These are phyloP conservation scores for Microctonus aethiopoides DNA, from an alignment of 2,888 invertebrate genomes.

Conservation along the genomic window DNA sequence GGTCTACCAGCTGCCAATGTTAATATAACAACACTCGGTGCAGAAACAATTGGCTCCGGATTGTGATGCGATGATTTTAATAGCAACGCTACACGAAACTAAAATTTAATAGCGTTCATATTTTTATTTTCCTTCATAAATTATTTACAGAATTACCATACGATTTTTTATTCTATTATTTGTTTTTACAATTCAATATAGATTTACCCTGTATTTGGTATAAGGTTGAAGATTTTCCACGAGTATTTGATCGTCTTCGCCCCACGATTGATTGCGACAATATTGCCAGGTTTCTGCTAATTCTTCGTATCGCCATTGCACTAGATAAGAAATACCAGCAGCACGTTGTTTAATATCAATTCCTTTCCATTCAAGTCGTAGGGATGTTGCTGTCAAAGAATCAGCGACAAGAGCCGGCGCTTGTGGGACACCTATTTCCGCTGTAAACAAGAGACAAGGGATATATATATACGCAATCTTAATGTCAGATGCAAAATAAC, in stretches of 20 bases:
- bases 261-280: slow-evolving; percentile 80
- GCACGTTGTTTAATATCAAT: slow-evolving; percentile 64
- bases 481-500: not conserved
- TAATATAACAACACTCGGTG: slow-evolving; percentile 80
- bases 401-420: slow-evolving; percentile 84
- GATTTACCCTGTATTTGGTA: slow-evolving; percentile 86
- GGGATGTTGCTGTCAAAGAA: slow-evolving; percentile 79
- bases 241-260: slow-evolving; percentile 74
- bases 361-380: slow-evolving; percentile 83
- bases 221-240: slow-evolving; percentile 87
- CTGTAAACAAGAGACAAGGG: slow-evolving; percentile 58
- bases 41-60: slow-evolving; percentile 78
- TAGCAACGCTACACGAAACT: slow-evolving; percentile 90
- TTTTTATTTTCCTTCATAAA: slow-evolving; percentile 34
- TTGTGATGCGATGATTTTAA: slow-evolving; percentile 74
- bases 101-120: slow-evolving; percentile 49
- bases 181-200: not conserved
- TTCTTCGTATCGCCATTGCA: slow-evolving; percentile 83
- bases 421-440: slow-evolving; percentile 76
- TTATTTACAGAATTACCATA: too few relatives aligned
- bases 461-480: not conserved
- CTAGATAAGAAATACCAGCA: slow-evolving; percentile 71
- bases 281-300: slow-evolving; percentile 83
- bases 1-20: slow-evolving; percentile 81
- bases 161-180: not conserved